These are phyloP conservation scores for Drosophila fungiperda DNA, from an alignment of 2,888 invertebrate genomes.

Conservation along the genomic window DNA sequence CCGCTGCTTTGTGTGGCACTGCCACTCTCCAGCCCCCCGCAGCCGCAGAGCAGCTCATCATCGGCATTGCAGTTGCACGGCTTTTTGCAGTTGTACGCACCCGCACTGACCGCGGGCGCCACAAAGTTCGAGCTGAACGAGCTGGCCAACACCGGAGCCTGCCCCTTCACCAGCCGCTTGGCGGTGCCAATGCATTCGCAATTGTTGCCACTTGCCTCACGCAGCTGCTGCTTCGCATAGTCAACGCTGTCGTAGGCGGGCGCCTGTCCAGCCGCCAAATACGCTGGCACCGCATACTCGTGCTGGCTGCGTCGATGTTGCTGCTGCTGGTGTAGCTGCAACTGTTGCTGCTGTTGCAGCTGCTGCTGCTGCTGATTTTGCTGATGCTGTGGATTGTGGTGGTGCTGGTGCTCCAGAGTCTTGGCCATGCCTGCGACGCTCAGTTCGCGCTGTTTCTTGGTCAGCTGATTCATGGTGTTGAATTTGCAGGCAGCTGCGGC, in stretches of 20 bases:
- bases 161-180: slow-evolving; percentile 50
- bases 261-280: slow-evolving; percentile 58
- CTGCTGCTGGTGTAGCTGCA: slow-evolving; percentile 33
- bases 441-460: slow-evolving; percentile 71
- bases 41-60: slow-evolving; percentile 72
- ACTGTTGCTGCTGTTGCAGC: slow-evolving; percentile 45
- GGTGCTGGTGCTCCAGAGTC: slow-evolving; percentile 82
- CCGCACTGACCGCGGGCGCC: slow-evolving; percentile 54
- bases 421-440: slow-evolving; percentile 69
- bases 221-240: slow-evolving; percentile 75
- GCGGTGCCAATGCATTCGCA: slow-evolving; percentile 78
- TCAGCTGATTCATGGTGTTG: slow-evolving; percentile 83
- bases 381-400: slow-evolving; percentile 59
- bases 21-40: slow-evolving; percentile 71
- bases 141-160: slow-evolving; percentile 65
- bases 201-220: slow-evolving; percentile 38
- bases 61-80: slow-evolving; percentile 78
- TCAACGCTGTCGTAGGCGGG: slow-evolving; percentile 81
- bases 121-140: slow-evolving; percentile 84
- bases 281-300: slow-evolving; percentile 85
- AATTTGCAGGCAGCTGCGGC: slow-evolving; percentile 83
- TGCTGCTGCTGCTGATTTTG: slow-evolving; percentile 65
- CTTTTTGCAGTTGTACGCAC: slow-evolving; percentile 82
- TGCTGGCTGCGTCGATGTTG: slow-evolving; percentile 82
- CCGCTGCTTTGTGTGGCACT: slow-evolving; percentile 81